A percentile compares a stretch with the other conserved stretches of the same genome.
These are phyloP conservation scores for Atlantisia rogersi DNA, from an alignment of 2,113 vertebrate species.

Conservation along the genomic window DNA sequence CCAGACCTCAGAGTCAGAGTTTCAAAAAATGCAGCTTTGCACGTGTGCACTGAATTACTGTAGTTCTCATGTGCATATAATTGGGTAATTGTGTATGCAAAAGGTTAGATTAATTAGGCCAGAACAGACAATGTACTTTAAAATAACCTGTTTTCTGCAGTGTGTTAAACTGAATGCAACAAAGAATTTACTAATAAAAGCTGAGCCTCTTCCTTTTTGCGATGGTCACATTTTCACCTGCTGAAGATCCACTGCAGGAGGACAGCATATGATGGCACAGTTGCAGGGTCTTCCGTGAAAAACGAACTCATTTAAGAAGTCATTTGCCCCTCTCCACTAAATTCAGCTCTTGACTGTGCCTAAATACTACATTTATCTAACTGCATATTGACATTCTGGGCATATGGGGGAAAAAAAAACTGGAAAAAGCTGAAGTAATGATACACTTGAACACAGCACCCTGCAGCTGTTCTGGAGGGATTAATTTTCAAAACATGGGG, in stretches of 20 bases:
- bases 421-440: neutral
- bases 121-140: neutral
- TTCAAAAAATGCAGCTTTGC: constrained; percentile 20
- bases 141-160: neutral
- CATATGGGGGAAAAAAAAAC: neutral
- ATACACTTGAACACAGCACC: neutral
- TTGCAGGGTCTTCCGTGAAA: neutral
- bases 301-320: neutral
- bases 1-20: neutral
- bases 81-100: neutral
- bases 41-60: neutral
- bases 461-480: constrained; percentile 23
- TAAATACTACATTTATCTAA: neutral
- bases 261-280: neutral
- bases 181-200: neutral
- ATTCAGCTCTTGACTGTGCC: neutral
- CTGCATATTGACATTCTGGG: neutral
- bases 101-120: constrained; percentile 1
- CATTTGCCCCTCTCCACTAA: neutral
- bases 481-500: neutral
- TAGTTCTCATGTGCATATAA: neutral
- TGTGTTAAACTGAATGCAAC: neutral
- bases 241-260: neutral
- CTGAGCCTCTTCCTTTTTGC: neutral
- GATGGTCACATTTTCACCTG: neutral